These are phyloP conservation scores for Sparus aurata DNA, from an alignment of 2,797 vertebrate genomes.

Conservation along the genomic window DNA sequence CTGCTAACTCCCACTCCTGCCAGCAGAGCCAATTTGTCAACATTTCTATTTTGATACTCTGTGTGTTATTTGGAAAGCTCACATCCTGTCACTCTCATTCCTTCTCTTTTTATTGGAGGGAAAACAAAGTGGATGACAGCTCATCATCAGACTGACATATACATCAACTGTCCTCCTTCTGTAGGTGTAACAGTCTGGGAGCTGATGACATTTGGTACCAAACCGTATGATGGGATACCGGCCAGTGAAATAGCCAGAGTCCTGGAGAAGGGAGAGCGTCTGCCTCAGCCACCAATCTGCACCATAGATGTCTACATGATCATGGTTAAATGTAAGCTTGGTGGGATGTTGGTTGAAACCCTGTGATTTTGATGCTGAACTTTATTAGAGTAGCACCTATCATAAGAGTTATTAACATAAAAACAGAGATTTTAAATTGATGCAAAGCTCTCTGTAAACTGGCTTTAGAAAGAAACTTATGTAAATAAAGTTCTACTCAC, in stretches of 20 bases:
- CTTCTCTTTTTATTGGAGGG: conserved; percentile 27
- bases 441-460: too few relatives aligned
- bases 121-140: conserved; percentile 57
- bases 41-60: conserved; percentile 64
- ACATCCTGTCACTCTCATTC: conserved; percentile 58
- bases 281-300: conserved; percentile 97
- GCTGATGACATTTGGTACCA: conserved; percentile 98
- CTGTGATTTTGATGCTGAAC: background rate
- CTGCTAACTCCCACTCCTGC: conserved; percentile 75
- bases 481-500: too few relatives aligned
- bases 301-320: conserved; percentile 99
- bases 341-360: background rate
- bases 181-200: conserved; percentile 99
- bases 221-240: conserved; percentile 96
- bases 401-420: too few relatives aligned
- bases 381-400: too few relatives aligned
- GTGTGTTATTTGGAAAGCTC: conserved; percentile 58
- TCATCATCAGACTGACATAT: conserved; percentile 32
- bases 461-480: too few relatives aligned
- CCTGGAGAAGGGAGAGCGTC: conserved; percentile 97
- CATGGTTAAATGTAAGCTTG: conserved; percentile 98
- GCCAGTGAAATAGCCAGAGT: conserved; percentile 94
- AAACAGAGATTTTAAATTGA: too few relatives aligned
- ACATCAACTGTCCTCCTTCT: conserved; percentile 24
- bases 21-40: conserved; percentile 73